phyloP scores from a whole-genome alignment of 2,888 invertebrate genomes.

The Caenorhabditis zanzibari region DNA sequence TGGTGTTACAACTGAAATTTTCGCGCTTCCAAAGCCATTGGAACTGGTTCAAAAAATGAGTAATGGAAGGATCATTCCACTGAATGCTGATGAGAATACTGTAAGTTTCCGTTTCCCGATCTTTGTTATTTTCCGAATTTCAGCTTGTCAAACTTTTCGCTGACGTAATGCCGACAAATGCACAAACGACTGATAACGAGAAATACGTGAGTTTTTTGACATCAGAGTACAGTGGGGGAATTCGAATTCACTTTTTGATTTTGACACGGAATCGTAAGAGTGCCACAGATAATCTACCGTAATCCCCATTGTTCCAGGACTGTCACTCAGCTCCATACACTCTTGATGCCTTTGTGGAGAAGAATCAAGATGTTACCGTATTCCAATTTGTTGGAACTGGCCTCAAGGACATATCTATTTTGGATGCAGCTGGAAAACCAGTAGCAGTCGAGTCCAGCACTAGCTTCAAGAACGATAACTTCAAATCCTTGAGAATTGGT shows the following conservation, averaged over 20 bases:
- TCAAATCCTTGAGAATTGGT: conserved; percentile 42
- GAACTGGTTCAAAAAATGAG: conserved; percentile 53
- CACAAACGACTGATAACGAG: conserved; percentile 47
- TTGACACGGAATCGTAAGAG: not conserved
- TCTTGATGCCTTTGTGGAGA: conserved; percentile 38
- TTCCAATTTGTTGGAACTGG: conserved; percentile 56
- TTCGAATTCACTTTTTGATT: not conserved
- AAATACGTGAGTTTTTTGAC: conserved; percentile 31
- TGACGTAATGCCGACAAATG: conserved; percentile 33
- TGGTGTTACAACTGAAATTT: conserved; percentile 44
- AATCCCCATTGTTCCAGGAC: too few relatives aligned
- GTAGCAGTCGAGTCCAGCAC: not conserved
- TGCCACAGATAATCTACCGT: not conserved
- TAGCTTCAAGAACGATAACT: conserved; percentile 18
- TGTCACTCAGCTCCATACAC: conserved; percentile 24
- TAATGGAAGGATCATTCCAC: conserved; percentile 49
- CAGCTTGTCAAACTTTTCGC: conserved; percentile 6
- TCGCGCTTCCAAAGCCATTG: conserved; percentile 44
- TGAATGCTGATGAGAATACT: conserved; percentile 5
- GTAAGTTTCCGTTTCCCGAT: too few relatives aligned
- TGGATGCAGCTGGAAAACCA: conserved; percentile 26
- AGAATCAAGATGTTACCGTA: not conserved
- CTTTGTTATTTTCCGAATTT: not conserved
- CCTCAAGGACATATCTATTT: conserved; percentile 11
- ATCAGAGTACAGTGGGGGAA: not conserved